Base-by-base conservation (phyloP, 2,888 invertebrate species). In the Stegophylla sp. region DNA sequence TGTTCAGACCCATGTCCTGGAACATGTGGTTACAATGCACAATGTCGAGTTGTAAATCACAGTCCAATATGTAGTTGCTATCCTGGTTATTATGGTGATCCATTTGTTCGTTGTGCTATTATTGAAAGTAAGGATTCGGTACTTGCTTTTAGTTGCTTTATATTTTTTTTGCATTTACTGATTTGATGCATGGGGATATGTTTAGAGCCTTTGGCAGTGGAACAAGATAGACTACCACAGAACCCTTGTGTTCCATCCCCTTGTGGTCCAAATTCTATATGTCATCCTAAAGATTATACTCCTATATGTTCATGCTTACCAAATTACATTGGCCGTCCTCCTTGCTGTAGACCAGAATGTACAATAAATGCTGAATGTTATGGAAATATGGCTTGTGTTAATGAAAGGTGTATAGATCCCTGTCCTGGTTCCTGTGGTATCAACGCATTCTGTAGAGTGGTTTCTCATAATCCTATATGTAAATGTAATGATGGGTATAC, bases 191-290 rank as follows among this genome's bases (percentile, higher is more conserved):
- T 82, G 82, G 82, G 82, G 82, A 82, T 34, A 82, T 83, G 82
- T 83, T 81, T 83, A 84, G 84, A 83, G 77, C 83, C 83, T 59
- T 59, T 72, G 82, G 51, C 83, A 66, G 79, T 82, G 63, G 82
- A 71, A 79, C 79, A 79, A 61, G 83, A 82, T 82, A 83, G 66
- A 85, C 83, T 85, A 77, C 84, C 85, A 84, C 89, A 88, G 84
- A 91, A 94, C 86, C 93, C 94, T 79, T 95, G 95, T 86, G 87
- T 91, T 83, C 94, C 94, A 51, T 92, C 93, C 43, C 90, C 90
- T 3, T 90, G 90, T 84, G 90, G 90, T 51, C 88, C 89, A 3
- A 89, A 89, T 84, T 88, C 90, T 10, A 86, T 88, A 83, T 91
- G 90, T 84, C 87, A 88, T 53, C 73, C 63, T 1, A 75, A 72